Conservation (phyloP, 1,140 invertebrate species). For the Penaeus vannamei region DNA sequence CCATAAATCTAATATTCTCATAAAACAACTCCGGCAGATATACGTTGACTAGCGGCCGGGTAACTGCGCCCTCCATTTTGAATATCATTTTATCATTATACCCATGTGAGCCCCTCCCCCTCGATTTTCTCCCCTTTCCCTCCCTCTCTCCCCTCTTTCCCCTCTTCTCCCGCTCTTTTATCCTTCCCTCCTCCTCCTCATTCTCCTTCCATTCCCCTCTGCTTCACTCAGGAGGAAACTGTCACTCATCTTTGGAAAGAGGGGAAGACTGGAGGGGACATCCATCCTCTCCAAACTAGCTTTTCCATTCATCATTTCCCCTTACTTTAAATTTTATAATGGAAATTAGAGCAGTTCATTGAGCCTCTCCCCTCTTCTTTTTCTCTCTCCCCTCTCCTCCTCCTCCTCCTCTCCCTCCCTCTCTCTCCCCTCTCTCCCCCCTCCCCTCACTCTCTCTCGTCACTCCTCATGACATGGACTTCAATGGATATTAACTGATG, state of each 20-base stretch:
- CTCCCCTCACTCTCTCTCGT: not conserved
- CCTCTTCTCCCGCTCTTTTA: not conserved
- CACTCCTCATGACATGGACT: constrained; percentile 48
- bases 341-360: constrained; percentile 62
- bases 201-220: not conserved
- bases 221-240: not conserved
- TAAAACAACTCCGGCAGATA: no score
- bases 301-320: constrained; percentile 58
- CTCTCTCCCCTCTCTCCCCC: not conserved
- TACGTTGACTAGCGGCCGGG: no score
- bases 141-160: not conserved
- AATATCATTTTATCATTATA: no score
- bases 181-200: not conserved
- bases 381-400: not conserved
- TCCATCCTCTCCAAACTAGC: not conserved
- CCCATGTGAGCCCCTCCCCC: not conserved
- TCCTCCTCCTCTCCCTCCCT: not conserved
- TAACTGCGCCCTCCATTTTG: no score
- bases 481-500: constrained; percentile 63
- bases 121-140: not conserved
- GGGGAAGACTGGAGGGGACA: no score
- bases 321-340: constrained; percentile 64
- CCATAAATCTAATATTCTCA: no score
- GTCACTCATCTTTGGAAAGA: not conserved
- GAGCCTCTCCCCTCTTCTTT: constrained; percentile 42